These are phyloP conservation scores for Sebastes hubbsi DNA, from an alignment of 2,797 vertebrate genomes.

Conservation along the genomic window DNA sequence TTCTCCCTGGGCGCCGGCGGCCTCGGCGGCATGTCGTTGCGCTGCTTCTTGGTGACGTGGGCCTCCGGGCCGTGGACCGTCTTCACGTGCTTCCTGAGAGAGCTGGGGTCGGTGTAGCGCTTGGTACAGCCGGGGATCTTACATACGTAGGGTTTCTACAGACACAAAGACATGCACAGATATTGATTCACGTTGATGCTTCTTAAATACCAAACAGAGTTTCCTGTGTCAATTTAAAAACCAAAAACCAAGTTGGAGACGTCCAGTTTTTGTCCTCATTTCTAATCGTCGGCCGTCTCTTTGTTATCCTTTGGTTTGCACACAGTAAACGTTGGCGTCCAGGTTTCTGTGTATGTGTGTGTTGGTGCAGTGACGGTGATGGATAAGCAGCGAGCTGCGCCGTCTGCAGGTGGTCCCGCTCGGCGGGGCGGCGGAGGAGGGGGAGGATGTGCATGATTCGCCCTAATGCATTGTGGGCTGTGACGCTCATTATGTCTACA, in stretches of 20 bases:
- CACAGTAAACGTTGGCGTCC: too few species aligned
- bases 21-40: slow-evolving; percentile 82
- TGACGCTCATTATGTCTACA: slow-evolving; percentile 69
- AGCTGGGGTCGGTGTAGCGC: slow-evolving; percentile 98
- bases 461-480: slow-evolving; percentile 71
- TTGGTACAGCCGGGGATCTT: slow-evolving; percentile 98
- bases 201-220: too few species aligned
- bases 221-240: too few species aligned
- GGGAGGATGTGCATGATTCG: slow-evolving; percentile 45
- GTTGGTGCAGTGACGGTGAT: neutral
- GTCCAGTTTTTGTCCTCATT: too few species aligned
- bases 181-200: neutral
- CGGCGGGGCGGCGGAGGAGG: slow-evolving; percentile 21
- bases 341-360: neutral
- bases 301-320: too few species aligned
- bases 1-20: slow-evolving; percentile 77
- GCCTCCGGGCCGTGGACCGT: slow-evolving; percentile 96
- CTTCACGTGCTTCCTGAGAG: slow-evolving; percentile 96
- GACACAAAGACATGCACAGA: neutral
- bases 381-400: slow-evolving; percentile 1
- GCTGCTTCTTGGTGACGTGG: slow-evolving; percentile 95
- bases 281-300: too few species aligned
- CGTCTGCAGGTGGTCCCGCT: slow-evolving; percentile 68
- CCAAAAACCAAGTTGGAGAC: too few species aligned
- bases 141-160: slow-evolving; percentile 95